These are phyloP conservation scores for Lymantria dispar DNA, from an alignment of 2,888 invertebrate genomes.

Conservation along the genomic window DNA sequence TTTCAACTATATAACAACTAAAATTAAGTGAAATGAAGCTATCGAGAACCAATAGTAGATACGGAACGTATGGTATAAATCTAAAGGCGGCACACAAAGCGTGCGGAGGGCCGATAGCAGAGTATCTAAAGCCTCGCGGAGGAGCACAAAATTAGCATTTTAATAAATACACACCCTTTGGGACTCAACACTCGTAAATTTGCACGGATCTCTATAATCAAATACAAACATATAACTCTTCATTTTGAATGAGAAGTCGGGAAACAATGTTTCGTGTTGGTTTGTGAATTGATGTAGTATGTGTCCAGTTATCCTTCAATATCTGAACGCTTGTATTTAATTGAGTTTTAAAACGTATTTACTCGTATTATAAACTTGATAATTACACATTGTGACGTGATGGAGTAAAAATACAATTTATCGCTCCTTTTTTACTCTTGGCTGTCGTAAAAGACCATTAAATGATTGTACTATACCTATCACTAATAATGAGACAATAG, in stretches of 20 bases:
- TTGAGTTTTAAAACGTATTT: too few species aligned
- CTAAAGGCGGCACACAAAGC: slow-evolving; percentile 77
- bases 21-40: background rate
- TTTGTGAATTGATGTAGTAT: slow-evolving; percentile 17
- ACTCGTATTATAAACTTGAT: too few species aligned
- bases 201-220: slow-evolving; percentile 77
- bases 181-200: slow-evolving; percentile 77
- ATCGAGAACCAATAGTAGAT: slow-evolving; percentile 52
- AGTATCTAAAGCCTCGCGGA: slow-evolving; percentile 72
- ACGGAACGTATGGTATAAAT: slow-evolving; percentile 73
- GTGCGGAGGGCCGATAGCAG: slow-evolving; percentile 74
- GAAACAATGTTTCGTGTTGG: slow-evolving; percentile 32
- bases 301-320: background rate
- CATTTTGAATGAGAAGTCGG: slow-evolving; percentile 59
- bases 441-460: too few species aligned
- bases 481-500: too few species aligned
- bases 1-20: too few species aligned
- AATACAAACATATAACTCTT: slow-evolving; percentile 78
- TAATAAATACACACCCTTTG: slow-evolving; percentile 83
- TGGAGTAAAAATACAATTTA: too few species aligned
- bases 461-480: too few species aligned
- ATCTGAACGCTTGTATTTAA: too few species aligned
- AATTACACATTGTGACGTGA: too few species aligned
- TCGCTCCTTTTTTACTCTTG: too few species aligned
- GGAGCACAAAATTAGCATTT: slow-evolving; percentile 79